Conservation (phyloP, 2,797 vertebrate species). For the Dryobates pubescens region DNA sequence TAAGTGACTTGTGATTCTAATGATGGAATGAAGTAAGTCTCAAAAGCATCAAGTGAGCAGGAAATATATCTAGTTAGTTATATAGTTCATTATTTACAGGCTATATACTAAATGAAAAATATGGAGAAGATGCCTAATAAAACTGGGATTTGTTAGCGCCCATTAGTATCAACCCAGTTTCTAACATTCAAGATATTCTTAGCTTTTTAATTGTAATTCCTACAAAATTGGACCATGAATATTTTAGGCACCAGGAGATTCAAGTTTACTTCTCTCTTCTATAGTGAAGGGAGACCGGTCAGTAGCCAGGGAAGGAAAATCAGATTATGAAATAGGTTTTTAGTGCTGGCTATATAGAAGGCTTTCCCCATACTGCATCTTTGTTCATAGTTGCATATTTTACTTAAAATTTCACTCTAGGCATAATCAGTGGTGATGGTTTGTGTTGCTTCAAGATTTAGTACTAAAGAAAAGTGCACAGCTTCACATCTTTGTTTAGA, state of each 20-base stretch:
- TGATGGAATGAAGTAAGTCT: constrained; percentile 78
- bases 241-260: constrained; percentile 77
- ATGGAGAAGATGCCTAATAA: constrained; percentile 53
- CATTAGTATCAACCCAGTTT: constrained; percentile 66
- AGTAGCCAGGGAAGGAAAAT: constrained; percentile 26
- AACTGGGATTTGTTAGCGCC: constrained; percentile 58
- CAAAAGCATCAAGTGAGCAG: constrained; percentile 75
- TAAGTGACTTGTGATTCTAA: constrained; percentile 70
- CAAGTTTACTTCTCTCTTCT: constrained; percentile 69
- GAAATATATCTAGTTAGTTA: constrained; percentile 73
- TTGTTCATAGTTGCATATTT: background rate
- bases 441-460: constrained; percentile 27
- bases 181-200: constrained; percentile 60
- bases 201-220: constrained; percentile 35
- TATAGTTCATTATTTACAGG: constrained; percentile 71
- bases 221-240: constrained; percentile 68
- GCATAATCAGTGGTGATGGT: background rate
- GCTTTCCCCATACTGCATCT: background rate
- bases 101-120: constrained; percentile 62
- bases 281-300: constrained; percentile 30
- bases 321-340: background rate
- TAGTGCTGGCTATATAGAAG: constrained; percentile 25
- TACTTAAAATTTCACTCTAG: background rate
- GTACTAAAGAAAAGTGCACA: constrained; percentile 21
- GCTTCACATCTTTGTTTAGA: constrained; percentile 22